Evolutionary conservation across 2,888 invertebrate genomes (phyloP).

Genomic region (Drosophila longiperda): DNA sequence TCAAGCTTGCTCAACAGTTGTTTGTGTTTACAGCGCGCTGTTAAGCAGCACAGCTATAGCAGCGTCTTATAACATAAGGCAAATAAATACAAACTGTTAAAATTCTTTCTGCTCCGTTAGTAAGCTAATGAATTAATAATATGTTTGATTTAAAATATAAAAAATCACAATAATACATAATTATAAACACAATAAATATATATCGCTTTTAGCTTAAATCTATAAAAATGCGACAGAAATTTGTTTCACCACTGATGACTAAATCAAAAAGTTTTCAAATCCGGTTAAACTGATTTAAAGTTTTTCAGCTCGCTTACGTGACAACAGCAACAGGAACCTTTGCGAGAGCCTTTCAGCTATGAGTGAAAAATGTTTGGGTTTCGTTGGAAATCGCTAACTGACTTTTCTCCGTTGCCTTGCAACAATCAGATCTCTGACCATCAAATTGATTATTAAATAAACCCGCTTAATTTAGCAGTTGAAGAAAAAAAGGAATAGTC

Average conservation of each 20-base stretch:
- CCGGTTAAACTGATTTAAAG: neutral
- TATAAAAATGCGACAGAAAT: neutral
- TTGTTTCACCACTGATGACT: neutral
- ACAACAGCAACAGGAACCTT: neutral
- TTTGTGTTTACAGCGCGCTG: constrained; percentile 59
- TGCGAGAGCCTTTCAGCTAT: neutral
- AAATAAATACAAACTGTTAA: constrained; percentile 25
- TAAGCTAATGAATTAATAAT: neutral
- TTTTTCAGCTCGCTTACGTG: neutral
- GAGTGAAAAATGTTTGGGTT: neutral
- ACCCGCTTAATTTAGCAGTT: neutral
- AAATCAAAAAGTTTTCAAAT: neutral
- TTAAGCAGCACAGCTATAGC: constrained; percentile 44
- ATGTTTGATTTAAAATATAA: neutral
- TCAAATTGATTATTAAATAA: neutral
- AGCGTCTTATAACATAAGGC: constrained; percentile 18
- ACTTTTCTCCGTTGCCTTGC: neutral
- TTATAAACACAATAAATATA: neutral
- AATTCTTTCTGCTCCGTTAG: neutral
- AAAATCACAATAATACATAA: neutral
- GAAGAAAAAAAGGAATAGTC: no score
- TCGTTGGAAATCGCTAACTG: neutral
- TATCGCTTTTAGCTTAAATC: neutral
- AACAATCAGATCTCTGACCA: neutral
- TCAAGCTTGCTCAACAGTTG: constrained; percentile 63